Conservation (phyloP, 2,888 invertebrate species). For the Acronicta alni region DNA sequence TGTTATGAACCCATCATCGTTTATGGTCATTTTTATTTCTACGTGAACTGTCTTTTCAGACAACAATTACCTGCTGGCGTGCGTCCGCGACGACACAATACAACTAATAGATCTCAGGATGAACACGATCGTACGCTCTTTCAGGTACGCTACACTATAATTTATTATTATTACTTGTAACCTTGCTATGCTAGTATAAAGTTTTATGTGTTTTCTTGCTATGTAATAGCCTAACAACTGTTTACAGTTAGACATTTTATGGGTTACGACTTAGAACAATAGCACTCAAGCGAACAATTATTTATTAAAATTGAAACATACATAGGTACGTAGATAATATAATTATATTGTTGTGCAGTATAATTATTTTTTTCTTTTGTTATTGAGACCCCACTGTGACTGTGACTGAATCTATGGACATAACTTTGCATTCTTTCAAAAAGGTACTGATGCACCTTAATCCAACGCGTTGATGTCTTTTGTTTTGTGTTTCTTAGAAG, state of each 20-base stretch:
- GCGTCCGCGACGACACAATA: slow-evolving; percentile 98
- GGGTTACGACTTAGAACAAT: slow-evolving; percentile 43
- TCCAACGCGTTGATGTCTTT: slow-evolving; percentile 48
- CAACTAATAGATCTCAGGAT: slow-evolving; percentile 98
- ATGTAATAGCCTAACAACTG: slow-evolving; percentile 31
- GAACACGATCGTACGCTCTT: slow-evolving; percentile 96
- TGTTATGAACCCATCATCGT: slow-evolving; percentile 9
- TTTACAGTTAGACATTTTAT: slow-evolving; percentile 42
- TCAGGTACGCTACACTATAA: slow-evolving; percentile 90
- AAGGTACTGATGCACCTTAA: no score
- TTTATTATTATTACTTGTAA: slow-evolving; percentile 49
- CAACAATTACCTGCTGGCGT: slow-evolving; percentile 96
- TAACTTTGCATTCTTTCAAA: no score
- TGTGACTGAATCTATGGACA: no score
- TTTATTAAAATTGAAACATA: slow-evolving; percentile 19
- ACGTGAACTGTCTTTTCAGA: slow-evolving; percentile 90
- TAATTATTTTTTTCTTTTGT: no score
- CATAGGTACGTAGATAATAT: slow-evolving; percentile 1
- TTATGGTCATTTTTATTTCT: slow-evolving; percentile 45
- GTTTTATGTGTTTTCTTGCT: slow-evolving; percentile 42
- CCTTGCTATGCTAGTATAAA: slow-evolving; percentile 34
- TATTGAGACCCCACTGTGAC: no score
- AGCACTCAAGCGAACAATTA: slow-evolving; percentile 20
- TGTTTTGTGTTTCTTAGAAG: slow-evolving; percentile 12
- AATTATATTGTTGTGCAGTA: not conserved